Evolutionary conservation across 2,797 vertebrate genomes (phyloP).

Genomic region (Rhynchonycteris naso): DNA sequence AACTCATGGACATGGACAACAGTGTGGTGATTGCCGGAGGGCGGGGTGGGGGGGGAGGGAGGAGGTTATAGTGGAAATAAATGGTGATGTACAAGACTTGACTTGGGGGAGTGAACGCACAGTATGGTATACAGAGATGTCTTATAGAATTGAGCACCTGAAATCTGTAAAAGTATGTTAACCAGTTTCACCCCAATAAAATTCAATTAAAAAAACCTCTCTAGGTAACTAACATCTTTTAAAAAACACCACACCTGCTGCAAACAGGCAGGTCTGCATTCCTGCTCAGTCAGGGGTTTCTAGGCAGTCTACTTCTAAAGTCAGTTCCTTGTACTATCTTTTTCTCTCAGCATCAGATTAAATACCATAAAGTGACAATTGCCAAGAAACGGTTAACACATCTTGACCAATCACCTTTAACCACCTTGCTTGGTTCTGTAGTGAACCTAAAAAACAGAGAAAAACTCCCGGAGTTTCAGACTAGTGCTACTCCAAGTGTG

Average conservation of each 20-base stretch:
- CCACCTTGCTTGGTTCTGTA: background rate
- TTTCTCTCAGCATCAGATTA: background rate
- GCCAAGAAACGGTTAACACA: background rate
- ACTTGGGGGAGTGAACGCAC: too few species aligned
- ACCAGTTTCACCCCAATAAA: too few species aligned
- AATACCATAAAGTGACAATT: background rate
- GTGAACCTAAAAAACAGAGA: background rate
- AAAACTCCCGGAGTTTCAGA: background rate
- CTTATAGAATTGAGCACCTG: too few species aligned
- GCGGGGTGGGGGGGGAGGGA: too few species aligned
- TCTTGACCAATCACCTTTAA: background rate
- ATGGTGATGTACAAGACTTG: too few species aligned
- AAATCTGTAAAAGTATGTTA: too few species aligned
- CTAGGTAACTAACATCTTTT: background rate
- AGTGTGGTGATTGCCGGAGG: too few species aligned
- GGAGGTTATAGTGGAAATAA: too few species aligned
- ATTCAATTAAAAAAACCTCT: too few species aligned
- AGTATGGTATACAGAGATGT: too few species aligned
- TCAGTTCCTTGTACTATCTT: background rate
- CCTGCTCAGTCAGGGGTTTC: background rate
- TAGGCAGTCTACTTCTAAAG: background rate
- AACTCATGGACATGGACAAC: too few species aligned
- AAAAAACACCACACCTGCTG: background rate
- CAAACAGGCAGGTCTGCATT: background rate
- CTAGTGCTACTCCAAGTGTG: background rate